Percentiles rank a stretch among this genome's conserved stretches.
Evolutionary conservation across 2,797 vertebrate genomes (phyloP).

Genomic region (Enteromius paludinosus): DNA sequence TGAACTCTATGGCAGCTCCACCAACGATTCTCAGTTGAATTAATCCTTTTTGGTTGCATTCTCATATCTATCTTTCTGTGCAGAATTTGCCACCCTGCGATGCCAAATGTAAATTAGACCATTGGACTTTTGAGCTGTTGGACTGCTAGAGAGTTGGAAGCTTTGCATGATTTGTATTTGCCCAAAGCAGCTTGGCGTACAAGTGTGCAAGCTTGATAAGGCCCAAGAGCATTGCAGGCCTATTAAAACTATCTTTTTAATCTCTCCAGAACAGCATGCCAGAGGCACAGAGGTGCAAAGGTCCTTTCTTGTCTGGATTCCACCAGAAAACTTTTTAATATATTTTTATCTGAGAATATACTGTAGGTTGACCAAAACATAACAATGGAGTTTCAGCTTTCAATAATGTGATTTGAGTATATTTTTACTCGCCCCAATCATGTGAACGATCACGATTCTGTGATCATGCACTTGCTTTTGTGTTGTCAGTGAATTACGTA

Average conservation of each 20-base stretch:
- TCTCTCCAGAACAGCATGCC: constrained; percentile 42
- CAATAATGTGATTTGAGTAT: constrained; percentile 65
- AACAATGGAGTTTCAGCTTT: constrained; percentile 49
- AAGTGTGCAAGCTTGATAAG: constrained; percentile 50
- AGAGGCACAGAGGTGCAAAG: constrained; percentile 36
- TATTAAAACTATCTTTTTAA: constrained; percentile 49
- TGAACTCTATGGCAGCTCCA: constrained; percentile 18
- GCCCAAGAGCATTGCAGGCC: constrained; percentile 40
- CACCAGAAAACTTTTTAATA: constrained; percentile 12
- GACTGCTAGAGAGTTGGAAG: constrained; percentile 22
- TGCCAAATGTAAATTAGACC: constrained; percentile 47
- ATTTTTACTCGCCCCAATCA: constrained; percentile 65
- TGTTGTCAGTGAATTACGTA: neutral
- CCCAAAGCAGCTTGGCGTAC: constrained; percentile 47
- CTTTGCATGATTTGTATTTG: constrained; percentile 47
- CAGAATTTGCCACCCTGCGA: constrained; percentile 34
- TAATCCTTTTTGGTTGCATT: constrained; percentile 26
- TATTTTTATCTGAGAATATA: constrained; percentile 26
- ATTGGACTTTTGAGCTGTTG: constrained; percentile 39
- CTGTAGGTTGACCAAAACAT: constrained; percentile 14
- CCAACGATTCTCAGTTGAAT: constrained; percentile 17
- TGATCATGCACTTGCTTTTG: neutral
- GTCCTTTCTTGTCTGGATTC: constrained; percentile 32
- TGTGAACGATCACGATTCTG: constrained; percentile 60
- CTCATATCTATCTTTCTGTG: constrained; percentile 26